phyloP scores from a whole-genome alignment of 1,140 invertebrate species.

The Anoplophora glabripennis region DNA sequence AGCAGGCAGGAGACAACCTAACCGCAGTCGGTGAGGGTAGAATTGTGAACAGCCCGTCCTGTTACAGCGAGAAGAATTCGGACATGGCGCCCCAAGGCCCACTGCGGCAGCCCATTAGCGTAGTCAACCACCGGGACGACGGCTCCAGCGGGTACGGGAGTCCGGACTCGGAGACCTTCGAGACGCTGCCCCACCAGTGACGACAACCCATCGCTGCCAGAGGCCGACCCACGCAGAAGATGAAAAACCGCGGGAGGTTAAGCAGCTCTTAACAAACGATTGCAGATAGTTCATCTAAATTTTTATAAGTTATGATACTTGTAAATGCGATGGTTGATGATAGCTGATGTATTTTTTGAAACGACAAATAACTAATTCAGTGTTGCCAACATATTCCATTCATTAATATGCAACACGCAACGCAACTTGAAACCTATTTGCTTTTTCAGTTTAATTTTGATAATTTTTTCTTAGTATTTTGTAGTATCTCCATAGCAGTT shows the following conservation, averaged over 20 bases:
- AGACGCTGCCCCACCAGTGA: constrained; percentile 43
- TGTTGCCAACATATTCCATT: no score
- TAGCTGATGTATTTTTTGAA: not conserved
- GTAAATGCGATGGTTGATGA: not conserved
- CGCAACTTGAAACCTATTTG: no score
- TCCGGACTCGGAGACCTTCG: constrained; percentile 61
- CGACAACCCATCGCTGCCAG: not conserved
- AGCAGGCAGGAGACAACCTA: constrained; percentile 48
- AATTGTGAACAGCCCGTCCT: constrained; percentile 42
- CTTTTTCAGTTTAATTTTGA: no score
- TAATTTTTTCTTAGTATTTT: no score
- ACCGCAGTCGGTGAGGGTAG: constrained; percentile 31
- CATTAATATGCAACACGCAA: no score
- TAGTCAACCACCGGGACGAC: constrained; percentile 51
- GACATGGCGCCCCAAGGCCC: constrained; percentile 42
- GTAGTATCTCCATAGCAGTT: no score
- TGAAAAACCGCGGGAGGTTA: not conserved
- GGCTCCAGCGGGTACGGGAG: constrained; percentile 62
- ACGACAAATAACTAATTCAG: no score
- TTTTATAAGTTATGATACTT: not conserved
- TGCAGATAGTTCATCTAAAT: not conserved
- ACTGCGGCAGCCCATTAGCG: constrained; percentile 52
- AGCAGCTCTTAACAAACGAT: not conserved
- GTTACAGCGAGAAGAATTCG: constrained; percentile 51
- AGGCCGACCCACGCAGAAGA: not conserved